These are phyloP conservation scores for Dendrocopos noguchii DNA, from an alignment of 2,113 vertebrate species.

Conservation along the genomic window DNA sequence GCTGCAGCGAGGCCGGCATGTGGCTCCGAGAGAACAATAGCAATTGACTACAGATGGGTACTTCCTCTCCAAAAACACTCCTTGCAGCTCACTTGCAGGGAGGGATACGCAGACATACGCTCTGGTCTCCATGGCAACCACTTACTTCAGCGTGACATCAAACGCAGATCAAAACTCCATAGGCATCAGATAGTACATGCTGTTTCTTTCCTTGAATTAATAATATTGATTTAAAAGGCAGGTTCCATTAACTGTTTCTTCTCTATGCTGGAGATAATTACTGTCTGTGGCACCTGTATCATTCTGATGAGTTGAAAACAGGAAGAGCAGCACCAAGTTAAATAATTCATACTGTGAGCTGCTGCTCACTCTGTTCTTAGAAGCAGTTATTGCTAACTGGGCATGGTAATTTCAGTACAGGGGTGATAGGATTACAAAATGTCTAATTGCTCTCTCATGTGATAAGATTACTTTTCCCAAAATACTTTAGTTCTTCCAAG, in stretches of 20 bases:
- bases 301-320: conserved; percentile 1
- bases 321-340: conserved; percentile 9
- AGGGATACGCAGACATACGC: conserved; percentile 73
- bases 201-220: conserved; percentile 65
- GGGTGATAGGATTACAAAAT: conserved; percentile 47
- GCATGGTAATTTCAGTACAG: conserved; percentile 32
- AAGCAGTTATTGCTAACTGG: conserved; percentile 41
- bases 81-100: conserved; percentile 49
- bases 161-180: conserved; percentile 60
- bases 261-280: conserved; percentile 40
- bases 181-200: conserved; percentile 62
- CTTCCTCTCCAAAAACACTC: conserved; percentile 77
- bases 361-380: conserved; percentile 42
- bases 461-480: conserved; percentile 40
- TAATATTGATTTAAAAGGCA: conserved; percentile 67
- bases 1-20: conserved; percentile 6
- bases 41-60: conserved; percentile 61
- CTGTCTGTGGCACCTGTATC: neutral
- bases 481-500: conserved; percentile 35
- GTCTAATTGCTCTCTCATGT: conserved; percentile 40
- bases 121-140: conserved; percentile 79
- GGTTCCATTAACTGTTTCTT: conserved; percentile 58
- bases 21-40: conserved; percentile 36
- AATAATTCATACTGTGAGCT: conserved; percentile 64
- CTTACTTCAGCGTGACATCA: conserved; percentile 67